Base-by-base conservation (phyloP, 2,113 vertebrate genomes). In the Octodon degus region DNA sequence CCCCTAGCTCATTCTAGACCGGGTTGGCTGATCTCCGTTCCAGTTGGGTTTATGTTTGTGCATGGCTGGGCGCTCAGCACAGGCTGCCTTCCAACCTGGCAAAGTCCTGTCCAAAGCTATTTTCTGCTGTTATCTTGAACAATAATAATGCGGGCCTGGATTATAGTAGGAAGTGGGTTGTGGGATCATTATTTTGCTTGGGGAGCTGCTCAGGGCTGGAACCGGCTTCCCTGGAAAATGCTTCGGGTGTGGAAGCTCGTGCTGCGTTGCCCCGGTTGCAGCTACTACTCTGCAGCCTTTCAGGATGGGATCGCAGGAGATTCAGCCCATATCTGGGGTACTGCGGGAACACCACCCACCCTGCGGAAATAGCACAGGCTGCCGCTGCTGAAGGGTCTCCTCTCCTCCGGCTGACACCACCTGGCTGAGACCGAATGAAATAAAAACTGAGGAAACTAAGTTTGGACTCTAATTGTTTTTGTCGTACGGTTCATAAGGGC, bases 201-300 rank as follows among this genome's bases (percentile, higher is more conserved):
- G 65, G 25, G 55, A 27, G 12, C 70, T 53, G 32, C 70, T 80
- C n/a, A 8, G 53, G n/a, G 40, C 30, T 37, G 40, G 86, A 55
- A 63, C 0, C 17, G 43, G 32, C 43, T 27, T n/a, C 43, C 80
- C 92, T 16, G 5, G 27, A 68, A 32, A n/a, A 50, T 68, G 24
- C 0, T 14, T 0, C 10, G 53, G 83, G 5, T 24, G 2, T 10
- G 0, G 27, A 50, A 16, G 19, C 34, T 30, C 1, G 17, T 1
- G 3, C 62, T 20, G 62, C 55, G 24, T 5, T 30, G 14, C 16
- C 37, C 14, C 10, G 27, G 4, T 19, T 55, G 2, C 11, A 0
- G 27, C 6, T 37, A 30, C 27, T 47, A 7, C 63, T 34, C 43
- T 17, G 72, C 3, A 60, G 3, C 40, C 90, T 32, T 83, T 50